phyloP scores from a whole-genome alignment of 2,113 vertebrate species.

The Oreochromis spilurus region DNA sequence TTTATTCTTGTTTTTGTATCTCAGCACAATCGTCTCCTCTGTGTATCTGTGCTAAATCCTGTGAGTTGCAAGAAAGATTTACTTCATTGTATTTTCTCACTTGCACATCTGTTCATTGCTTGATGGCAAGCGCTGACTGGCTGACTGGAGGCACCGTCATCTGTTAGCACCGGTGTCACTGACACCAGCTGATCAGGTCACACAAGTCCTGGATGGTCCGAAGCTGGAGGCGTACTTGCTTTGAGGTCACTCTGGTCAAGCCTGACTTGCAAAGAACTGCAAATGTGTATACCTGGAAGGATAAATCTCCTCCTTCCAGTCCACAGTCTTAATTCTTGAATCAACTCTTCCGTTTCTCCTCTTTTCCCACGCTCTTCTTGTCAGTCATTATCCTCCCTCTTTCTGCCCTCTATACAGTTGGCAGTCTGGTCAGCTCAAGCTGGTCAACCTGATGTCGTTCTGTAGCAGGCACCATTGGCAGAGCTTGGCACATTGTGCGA shows the following conservation, averaged over 20 bases:
- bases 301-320: background rate
- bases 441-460: constrained; percentile 39
- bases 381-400: background rate
- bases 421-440: constrained; percentile 31
- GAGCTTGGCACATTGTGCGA: constrained; percentile 14
- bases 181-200: constrained; percentile 19
- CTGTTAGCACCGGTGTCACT: constrained; percentile 41
- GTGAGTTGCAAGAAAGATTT: background rate
- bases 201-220: background rate
- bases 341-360: background rate
- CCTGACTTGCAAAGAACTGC: background rate
- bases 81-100: background rate
- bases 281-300: background rate
- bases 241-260: background rate
- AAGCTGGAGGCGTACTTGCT: background rate
- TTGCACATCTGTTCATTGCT: constrained; percentile 42
- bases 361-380: background rate
- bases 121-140: background rate
- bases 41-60: background rate
- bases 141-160: constrained; percentile 41
- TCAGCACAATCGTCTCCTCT: background rate
- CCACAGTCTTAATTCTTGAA: background rate
- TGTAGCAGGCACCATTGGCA: constrained; percentile 28
- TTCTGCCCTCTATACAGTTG: background rate
- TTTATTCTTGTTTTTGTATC: background rate